Percentiles rank a stretch among this genome's conserved stretches.
Conservation (phyloP, 2,113 vertebrate genomes). For the Clarias magur region DNA sequence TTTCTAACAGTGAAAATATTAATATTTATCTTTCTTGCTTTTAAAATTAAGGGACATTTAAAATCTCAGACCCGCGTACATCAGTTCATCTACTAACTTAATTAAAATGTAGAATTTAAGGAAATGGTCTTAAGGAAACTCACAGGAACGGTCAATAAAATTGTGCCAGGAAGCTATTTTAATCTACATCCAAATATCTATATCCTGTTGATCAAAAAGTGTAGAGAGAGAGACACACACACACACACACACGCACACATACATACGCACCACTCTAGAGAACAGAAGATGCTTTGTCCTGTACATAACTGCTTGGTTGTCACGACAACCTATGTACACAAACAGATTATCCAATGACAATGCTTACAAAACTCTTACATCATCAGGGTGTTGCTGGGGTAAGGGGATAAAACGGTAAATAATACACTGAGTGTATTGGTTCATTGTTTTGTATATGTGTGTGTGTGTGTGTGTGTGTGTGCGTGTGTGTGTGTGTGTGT, state of each 20-base stretch:
- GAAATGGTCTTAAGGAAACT: too few relatives aligned
- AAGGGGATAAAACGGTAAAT: slow-evolving; percentile 37
- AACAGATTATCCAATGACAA: slow-evolving; percentile 58
- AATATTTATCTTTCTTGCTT: too few relatives aligned
- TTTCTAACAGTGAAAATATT: too few relatives aligned
- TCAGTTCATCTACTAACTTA: too few relatives aligned
- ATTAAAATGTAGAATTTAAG: too few relatives aligned
- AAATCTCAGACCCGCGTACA: too few relatives aligned
- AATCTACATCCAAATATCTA: too few relatives aligned
- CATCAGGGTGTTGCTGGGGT: slow-evolving; percentile 43
- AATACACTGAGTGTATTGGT: slow-evolving; percentile 46
- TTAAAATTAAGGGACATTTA: too few relatives aligned
- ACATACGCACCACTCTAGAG: slow-evolving; percentile 16
- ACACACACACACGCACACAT: background rate
- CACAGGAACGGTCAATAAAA: too few relatives aligned
- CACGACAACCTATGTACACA: slow-evolving; percentile 61
- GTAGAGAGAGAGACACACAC: background rate
- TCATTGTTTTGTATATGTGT: slow-evolving; percentile 2
- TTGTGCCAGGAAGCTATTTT: too few relatives aligned
- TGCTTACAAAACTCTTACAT: slow-evolving; percentile 16
- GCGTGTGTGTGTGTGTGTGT: too few relatives aligned
- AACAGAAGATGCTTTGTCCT: slow-evolving; percentile 67
- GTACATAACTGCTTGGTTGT: slow-evolving; percentile 44
- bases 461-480: slow-evolving; percentile 12
- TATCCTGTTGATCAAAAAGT: too few relatives aligned